Evolutionary conservation across 2,888 invertebrate genomes (phyloP), one percentile per base, ranked within the genome.

Genomic region (Exephanes ischioxanthus): DNA sequence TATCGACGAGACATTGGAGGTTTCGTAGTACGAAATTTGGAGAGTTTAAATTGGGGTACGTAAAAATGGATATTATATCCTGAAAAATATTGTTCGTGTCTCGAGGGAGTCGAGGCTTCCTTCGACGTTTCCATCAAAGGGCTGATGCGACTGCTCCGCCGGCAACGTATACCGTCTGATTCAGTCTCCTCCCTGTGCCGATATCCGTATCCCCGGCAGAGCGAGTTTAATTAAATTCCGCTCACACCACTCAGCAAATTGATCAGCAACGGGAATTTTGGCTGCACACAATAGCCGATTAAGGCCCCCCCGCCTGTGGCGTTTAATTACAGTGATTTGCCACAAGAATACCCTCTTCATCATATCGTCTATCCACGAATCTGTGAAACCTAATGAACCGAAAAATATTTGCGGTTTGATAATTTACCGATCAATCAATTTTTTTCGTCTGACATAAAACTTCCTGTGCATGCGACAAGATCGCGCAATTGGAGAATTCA

Each of bases 151-250:
- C 68, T 68, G 70, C 75, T 84, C 78, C 66, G 33, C 61, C 61
- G 45, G 66, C 51, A 45, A 45, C 45, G n/a, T 45, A 41, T 11
- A 51, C 19, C 61, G 48, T 33, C n/a, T 26, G 45, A 72, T 53
- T 75, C n/a, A 55, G 51, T 9, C 41, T 7, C 37, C 37, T 14
- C 37, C 33, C 58, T 30, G 26, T 22, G 14, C 55, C 26, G 30
- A 9, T 37, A 66, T 61, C 55, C 53, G 55, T 45, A n/a, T 22
- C 33, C 41, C 26, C 41, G 4, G 33, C 55, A 66, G 61, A 68
- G 33, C 19, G 48, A 73, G 70, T 85, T 82, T 76, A 78, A 84
- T 80, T 67, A 80, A 84, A 76, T 72, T 84, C 75, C 80, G 73
- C 55, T 71, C 71, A 72, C 53, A 26, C 80, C 80, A 80, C 33